Evolutionary conservation across 2,888 invertebrate genomes (phyloP), one percentile per base, ranked within the genome.

Genomic region (Synergus gifuensis): DNA sequence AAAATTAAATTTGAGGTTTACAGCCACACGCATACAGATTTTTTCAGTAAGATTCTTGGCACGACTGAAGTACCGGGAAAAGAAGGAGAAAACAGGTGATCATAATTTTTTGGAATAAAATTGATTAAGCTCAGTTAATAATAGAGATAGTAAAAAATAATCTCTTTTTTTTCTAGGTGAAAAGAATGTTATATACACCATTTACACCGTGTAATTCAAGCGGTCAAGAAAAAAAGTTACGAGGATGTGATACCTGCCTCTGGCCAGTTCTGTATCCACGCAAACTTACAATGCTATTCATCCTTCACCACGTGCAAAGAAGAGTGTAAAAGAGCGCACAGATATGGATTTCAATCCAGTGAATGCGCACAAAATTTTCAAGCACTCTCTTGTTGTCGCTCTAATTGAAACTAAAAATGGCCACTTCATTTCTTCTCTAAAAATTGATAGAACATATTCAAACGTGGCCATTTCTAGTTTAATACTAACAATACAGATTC

Each of bases 231-330:
- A 8, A 73, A 73, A 73, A 22, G 46, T 81, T 79, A 82, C 62
- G 73, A 83, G 86, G 81, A 85, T 87, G 87, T 85, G 92, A 92
- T 92, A 92, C 92, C 92, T 92, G 92, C 92, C 92, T 91, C 91
- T 91, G 92, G 92, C 92, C 91, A 91, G 90, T 92, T 92, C 92
- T 92, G 92, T 92, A 89, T 89, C 87, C 88, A 90, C 88, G 86
- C 86, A 89, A 87, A 88, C 89, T 91, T 90, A 89, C 85, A 87
- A 89, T 82, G 82, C 88, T 90, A 90, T 81, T 80, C 83, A 88
- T 88, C 89, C 87, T 87, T 87, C 86, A 87, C 88, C 85, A 88
- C 88, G 87, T 89, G 88, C 89, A 87, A 83, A 12, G 83, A 86
- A 87, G 81, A 78, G 76, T 78, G 77, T 49, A 49, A 63, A 63